Evolutionary conservation across 2,797 vertebrate genomes (phyloP).

Genomic region (Eulemur rubriventer): DNA sequence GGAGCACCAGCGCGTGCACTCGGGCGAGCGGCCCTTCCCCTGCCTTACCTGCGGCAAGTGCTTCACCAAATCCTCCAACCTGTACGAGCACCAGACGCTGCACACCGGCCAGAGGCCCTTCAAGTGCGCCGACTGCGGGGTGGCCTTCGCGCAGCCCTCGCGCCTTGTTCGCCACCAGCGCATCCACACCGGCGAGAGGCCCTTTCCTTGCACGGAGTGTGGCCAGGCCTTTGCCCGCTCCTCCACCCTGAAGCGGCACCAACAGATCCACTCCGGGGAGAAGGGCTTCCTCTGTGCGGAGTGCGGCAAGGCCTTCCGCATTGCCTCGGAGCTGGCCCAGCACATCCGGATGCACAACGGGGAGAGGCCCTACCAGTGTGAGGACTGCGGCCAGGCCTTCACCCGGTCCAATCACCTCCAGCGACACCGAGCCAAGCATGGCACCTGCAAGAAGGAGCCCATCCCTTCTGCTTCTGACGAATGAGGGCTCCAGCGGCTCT

Average conservation of each 20-base stretch:
- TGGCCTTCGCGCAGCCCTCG: conserved; percentile 86
- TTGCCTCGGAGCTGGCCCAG: conserved; percentile 79
- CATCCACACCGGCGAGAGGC: conserved; percentile 82
- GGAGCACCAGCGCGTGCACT: conserved; percentile 89
- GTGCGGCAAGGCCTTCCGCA: conserved; percentile 81
- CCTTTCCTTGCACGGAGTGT: conserved; percentile 79
- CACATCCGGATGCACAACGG: conserved; percentile 80
- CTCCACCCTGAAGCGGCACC: conserved; percentile 83
- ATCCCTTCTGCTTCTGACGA: neutral
- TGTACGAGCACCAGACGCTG: conserved; percentile 69
- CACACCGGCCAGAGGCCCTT: conserved; percentile 64
- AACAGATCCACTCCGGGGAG: conserved; percentile 82
- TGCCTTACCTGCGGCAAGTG: conserved; percentile 80
- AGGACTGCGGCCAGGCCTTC: conserved; percentile 62
- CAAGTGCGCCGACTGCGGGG: conserved; percentile 86
- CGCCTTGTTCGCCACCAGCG: conserved; percentile 86
- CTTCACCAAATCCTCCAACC: conserved; percentile 78
- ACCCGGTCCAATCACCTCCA: conserved; percentile 59
- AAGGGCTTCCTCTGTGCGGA: conserved; percentile 85
- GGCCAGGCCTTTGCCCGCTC: conserved; percentile 83
- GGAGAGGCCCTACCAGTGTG: conserved; percentile 53
- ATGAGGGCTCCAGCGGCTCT: neutral
- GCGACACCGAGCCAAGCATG: conserved; percentile 46
- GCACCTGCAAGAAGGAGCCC: neutral
- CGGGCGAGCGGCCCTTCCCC: conserved; percentile 85